Conservation (phyloP, 1,140 invertebrate genomes). For the Zophobas atratus region DNA sequence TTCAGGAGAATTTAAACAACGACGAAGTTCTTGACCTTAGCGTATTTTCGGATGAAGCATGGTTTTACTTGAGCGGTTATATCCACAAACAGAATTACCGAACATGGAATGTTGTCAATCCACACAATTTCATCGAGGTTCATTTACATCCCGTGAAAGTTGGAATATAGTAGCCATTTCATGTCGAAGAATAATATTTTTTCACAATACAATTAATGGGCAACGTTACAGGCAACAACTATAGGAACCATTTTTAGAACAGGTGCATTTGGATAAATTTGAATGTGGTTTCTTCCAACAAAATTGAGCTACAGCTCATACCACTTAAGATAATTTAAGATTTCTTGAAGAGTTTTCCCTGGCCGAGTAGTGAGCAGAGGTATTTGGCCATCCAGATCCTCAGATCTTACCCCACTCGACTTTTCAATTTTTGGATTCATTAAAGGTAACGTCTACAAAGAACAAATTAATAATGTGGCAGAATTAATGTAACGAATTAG, state of each 20-base stretch:
- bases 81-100: no score
- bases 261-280: background rate
- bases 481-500: background rate
- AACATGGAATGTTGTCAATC: background rate
- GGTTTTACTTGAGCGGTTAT: no score
- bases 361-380: no score
- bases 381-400: no score
- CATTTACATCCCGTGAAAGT: background rate
- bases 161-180: background rate
- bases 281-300: background rate
- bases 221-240: background rate
- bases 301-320: background rate
- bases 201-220: background rate
- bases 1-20: no score
- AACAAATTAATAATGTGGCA: background rate
- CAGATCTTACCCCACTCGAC: background rate
- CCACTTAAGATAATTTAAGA: background rate
- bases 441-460: background rate
- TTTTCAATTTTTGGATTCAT: background rate
- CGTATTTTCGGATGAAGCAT: no score
- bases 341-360: background rate
- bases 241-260: background rate
- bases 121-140: background rate
- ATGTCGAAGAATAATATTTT: background rate
- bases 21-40: no score